A percentile compares a stretch with the other conserved stretches of the same genome.
Conservation (phyloP, 2,888 invertebrate genomes). For the Orchesella flavescens region DNA sequence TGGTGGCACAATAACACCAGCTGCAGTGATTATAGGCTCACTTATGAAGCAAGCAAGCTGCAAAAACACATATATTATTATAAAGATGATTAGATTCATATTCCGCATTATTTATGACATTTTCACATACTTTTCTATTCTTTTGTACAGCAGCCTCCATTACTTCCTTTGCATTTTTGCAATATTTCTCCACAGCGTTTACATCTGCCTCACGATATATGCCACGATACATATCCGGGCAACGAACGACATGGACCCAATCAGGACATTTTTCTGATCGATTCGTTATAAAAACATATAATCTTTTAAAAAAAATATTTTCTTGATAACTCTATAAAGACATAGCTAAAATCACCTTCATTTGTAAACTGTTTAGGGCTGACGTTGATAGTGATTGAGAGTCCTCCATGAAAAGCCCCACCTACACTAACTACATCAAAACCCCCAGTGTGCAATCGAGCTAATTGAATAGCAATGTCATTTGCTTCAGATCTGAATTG, state of each 20-base stretch:
- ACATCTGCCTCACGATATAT: constrained; percentile 68
- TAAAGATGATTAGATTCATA: too few species aligned
- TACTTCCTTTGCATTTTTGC: constrained; percentile 70
- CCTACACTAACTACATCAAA: constrained; percentile 75
- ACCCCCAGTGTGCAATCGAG: constrained; percentile 77
- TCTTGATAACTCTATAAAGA: too few species aligned
- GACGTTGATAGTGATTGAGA: constrained; percentile 74
- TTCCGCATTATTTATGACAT: too few species aligned
- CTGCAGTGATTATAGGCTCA: constrained; percentile 73
- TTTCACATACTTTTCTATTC: constrained; percentile 14
- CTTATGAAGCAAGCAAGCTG: constrained; percentile 72
- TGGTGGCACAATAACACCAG: constrained; percentile 73
- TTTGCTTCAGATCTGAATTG: constrained; percentile 79
- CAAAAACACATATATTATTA: too few species aligned
- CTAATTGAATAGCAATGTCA: constrained; percentile 78
- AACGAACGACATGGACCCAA: constrained; percentile 73
- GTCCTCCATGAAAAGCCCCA: constrained; percentile 78
- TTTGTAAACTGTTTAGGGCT: constrained; percentile 69
- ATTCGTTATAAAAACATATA: too few species aligned
- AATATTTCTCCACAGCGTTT: constrained; percentile 71
- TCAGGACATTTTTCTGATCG: constrained; percentile 46
- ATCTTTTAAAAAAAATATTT: neutral
- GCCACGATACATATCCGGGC: constrained; percentile 73
- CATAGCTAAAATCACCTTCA: constrained; percentile 57
- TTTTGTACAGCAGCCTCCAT: constrained; percentile 68